phyloP scores from a whole-genome alignment of 2,888 invertebrate species.

The Graphium colonna region DNA sequence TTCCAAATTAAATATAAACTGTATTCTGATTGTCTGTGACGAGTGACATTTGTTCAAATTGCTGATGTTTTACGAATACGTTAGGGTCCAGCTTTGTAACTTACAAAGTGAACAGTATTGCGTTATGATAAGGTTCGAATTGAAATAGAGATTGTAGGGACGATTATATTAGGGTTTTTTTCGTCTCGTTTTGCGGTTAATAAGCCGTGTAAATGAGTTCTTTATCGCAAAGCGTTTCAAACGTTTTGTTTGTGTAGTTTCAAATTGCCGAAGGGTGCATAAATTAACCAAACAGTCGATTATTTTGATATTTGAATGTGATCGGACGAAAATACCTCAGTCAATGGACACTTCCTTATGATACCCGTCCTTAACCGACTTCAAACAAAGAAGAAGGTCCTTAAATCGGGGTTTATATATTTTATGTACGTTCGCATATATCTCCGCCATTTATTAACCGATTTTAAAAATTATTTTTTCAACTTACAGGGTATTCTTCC shows the following conservation, averaged over 20 bases:
- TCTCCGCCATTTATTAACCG: too few relatives aligned
- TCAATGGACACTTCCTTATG: too few relatives aligned
- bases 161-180: slow-evolving; percentile 50
- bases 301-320: slow-evolving; percentile 23
- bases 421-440: too few relatives aligned
- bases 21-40: slow-evolving; percentile 41
- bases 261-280: slow-evolving; percentile 61
- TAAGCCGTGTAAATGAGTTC: slow-evolving; percentile 76
- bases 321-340: slow-evolving; percentile 11
- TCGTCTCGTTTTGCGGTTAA: slow-evolving; percentile 72
- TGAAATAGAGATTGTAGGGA: slow-evolving; percentile 30
- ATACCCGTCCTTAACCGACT: too few relatives aligned
- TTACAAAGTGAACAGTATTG: too few relatives aligned
- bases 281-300: slow-evolving; percentile 47
- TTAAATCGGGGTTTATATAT: too few relatives aligned
- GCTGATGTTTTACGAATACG: slow-evolving; percentile 49
- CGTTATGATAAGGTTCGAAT: slow-evolving; percentile 35
- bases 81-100: background rate
- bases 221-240: slow-evolving; percentile 70
- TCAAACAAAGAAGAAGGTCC: too few relatives aligned
- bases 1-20: slow-evolving; percentile 67
- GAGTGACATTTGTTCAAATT: slow-evolving; percentile 76
- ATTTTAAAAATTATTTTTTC: too few relatives aligned
- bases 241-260: slow-evolving; percentile 63
- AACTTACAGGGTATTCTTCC: too few relatives aligned